Evolutionary conservation across 2,113 vertebrate genomes (phyloP), one percentile per base, ranked within the genome.

Genomic region (Leuciscus idus): DNA sequence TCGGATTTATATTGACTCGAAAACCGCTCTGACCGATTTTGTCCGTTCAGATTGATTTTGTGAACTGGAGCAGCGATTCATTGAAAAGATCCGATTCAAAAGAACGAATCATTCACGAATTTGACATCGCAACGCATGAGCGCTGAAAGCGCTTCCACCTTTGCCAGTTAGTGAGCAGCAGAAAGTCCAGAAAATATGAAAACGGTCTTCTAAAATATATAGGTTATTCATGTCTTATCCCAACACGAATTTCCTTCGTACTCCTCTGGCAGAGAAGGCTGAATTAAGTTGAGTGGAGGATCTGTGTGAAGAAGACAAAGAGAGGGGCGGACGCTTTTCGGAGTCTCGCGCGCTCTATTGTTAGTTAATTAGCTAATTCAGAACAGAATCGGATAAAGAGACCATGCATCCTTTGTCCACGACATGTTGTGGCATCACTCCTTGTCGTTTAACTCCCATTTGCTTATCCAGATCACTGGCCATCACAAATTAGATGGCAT

Each of bases 371-470:
- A 87, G 72, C 33, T 75, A 21, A 82, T 83, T 82, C 57, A 48
- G 64, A 72, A 87, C 12, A 2, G 46, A 79, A 48, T n/a, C 76
- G 50, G 46, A 78, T 50, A 66, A 30, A 83, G 36, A 74, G 74
- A 87, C 87, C 89, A 73, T 78, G 81, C 30, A 2, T 26, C 73
- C 33, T 46, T 91, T 87, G 84, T 86, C 21, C 28, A 17, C 3
- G 33, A 50, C 26, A 83, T 48, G 89, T 86, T 23, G 64, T 87
- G 62, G 59, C 84, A 81, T 86, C 81, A 43, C 74, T 83, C 57
- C n/a, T 75, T 57, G 75, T 59, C 57, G 36, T 75, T 75, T 75
- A 62, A 73, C 39, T 81, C 21, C 26, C n/a, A 21, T 55, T 68
- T 66, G 2, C 33, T 43, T 26, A 13, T 50, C 6, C 43, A 36